Percentiles rank a stretch among this genome's conserved stretches.
These are phyloP conservation scores for Pterocles burchelli DNA, from an alignment of 2,113 vertebrate species.

Conservation along the genomic window DNA sequence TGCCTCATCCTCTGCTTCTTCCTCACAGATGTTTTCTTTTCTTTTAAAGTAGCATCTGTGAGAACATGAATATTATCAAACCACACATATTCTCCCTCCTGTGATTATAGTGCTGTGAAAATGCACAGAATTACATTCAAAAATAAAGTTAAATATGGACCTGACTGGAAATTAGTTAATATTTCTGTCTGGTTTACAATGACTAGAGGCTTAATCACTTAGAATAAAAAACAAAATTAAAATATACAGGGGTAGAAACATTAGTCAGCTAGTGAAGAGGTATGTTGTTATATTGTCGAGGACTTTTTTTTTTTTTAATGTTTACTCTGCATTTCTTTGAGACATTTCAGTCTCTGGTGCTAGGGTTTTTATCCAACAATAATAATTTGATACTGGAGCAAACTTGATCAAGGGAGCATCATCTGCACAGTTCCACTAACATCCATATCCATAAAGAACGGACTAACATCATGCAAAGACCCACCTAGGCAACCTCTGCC, in stretches of 20 bases:
- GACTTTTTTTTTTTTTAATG: not conserved
- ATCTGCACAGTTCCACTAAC: not conserved
- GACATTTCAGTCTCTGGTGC: not conserved
- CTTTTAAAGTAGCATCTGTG: not conserved
- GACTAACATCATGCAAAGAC: not conserved
- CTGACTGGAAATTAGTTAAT: not conserved
- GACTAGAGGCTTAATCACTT: not conserved
- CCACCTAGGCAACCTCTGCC: not conserved
- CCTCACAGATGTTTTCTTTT: slow-evolving; percentile 6
- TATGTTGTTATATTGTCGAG: not conserved
- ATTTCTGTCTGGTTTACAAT: not conserved
- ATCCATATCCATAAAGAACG: not conserved
- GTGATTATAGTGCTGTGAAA: not conserved
- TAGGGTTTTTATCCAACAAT: not conserved
- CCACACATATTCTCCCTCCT: not conserved
- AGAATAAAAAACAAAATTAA: not conserved
- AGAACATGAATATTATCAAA: not conserved
- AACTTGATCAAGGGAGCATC: not conserved
- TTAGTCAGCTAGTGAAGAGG: not conserved
- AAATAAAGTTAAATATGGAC: not conserved
- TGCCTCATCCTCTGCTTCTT: not conserved
- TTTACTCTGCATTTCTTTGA: not conserved
- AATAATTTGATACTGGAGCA: not conserved
- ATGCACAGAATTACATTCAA: not conserved
- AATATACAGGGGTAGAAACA: not conserved